Evolutionary conservation across 1,140 invertebrate genomes (phyloP), one percentile per base, ranked within the genome.

Genomic region (Planococcus citri): DNA sequence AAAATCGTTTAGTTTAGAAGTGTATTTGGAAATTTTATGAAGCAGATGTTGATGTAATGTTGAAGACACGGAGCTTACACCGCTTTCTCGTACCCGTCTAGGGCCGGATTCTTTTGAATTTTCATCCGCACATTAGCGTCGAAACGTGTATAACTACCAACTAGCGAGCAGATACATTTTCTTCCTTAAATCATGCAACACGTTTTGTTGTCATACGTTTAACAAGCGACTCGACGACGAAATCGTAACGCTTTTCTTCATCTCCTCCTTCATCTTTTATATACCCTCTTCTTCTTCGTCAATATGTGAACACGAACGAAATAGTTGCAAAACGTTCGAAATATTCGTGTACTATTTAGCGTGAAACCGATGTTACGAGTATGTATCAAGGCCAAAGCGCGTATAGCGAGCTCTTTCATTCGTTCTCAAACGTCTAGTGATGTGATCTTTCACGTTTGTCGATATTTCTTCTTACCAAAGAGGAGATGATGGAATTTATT

Each of bases 1-100:
- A 51, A 51, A 51, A 51, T 51, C 41, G 41, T 51, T 51, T 51
- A 51, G 41, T 51, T 51, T 51, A 51, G 41, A 51, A 51, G 41
- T 9, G 41, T 51, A 51, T 51, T 51, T 51, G 41, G 41, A 51
- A 51, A 51, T 51, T 51, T 51, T 20, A 51, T 20, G 41, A 20
- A 51, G 41, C 41, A 51, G 41, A 51, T 51, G 41, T 51, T 51
- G 41, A 51, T 51, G 41, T 51, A 51, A 51, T 51, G 41, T 51
- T 51, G n/a, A 20, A 51, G n/a, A 20, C 41, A 20, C 41, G 41
- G 41, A 51, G 41, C 41, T 51, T 51, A 17, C 41, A 2, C 17
- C 41, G 41, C 33, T 51, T 33, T 33, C 29, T 51, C 41, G n/a
- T n/a, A n/a, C 10, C 41, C 17, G 41, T 20, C n/a, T n/a, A n/a